Conservation (phyloP, 2,888 invertebrate species). For the Platypus cylindrus region DNA sequence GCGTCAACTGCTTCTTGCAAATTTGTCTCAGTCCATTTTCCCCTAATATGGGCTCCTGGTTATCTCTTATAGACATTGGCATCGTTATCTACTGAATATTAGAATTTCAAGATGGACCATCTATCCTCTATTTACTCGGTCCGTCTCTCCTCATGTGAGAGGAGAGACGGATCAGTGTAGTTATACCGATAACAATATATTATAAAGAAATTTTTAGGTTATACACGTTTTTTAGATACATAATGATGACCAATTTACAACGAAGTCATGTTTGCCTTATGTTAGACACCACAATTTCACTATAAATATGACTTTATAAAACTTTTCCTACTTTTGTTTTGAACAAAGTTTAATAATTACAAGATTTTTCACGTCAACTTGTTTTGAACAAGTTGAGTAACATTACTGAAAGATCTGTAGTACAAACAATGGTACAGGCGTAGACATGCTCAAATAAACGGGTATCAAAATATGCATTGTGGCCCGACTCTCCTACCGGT, state of each 20-base stretch:
- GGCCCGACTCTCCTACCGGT: constrained; percentile 1
- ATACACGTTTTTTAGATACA: constrained; percentile 1
- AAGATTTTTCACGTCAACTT: not conserved
- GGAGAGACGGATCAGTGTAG: constrained; percentile 4
- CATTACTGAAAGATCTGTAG: too few species aligned
- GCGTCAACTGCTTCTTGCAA: constrained; percentile 1
- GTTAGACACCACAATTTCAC: not conserved
- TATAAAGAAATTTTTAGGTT: not conserved
- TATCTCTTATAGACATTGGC: not conserved
- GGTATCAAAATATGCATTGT: not conserved
- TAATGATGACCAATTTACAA: not conserved
- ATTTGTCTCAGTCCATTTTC: not conserved
- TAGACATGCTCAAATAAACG: too few species aligned
- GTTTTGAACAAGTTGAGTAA: not conserved
- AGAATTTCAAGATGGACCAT: not conserved
- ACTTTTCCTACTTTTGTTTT: not conserved
- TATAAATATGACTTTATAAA: not conserved
- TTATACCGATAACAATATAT: constrained; percentile 1
- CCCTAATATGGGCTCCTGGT: not conserved
- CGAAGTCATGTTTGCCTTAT: not conserved
- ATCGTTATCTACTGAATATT: not conserved
- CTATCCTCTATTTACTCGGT: constrained; percentile 1
- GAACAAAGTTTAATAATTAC: not conserved
- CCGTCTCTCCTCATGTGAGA: constrained; percentile 3
- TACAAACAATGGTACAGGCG: too few species aligned